These are phyloP conservation scores for Piscicola geometra DNA, from an alignment of 2,888 invertebrate genomes.

Conservation along the genomic window DNA sequence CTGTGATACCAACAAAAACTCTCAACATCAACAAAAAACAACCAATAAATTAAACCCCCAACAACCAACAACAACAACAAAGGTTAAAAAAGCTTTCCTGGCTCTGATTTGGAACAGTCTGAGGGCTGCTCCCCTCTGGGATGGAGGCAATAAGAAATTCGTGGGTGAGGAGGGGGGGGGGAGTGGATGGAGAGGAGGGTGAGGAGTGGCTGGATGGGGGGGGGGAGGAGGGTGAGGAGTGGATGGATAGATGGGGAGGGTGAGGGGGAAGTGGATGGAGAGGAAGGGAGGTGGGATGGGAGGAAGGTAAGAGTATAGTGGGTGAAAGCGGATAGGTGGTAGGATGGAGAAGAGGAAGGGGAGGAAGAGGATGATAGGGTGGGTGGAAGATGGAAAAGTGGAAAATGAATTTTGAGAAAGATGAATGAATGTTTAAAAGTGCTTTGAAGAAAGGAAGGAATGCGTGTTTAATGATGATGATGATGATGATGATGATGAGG, in stretches of 20 bases:
- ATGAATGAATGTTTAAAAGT: too few species aligned
- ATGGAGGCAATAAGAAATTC: constrained; percentile 81
- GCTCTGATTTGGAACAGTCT: constrained; percentile 98
- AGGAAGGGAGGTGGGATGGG: neutral
- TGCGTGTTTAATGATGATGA: too few species aligned
- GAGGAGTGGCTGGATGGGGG: neutral
- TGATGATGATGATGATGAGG: too few species aligned
- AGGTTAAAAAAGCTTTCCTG: constrained; percentile 78
- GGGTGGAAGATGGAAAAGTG: too few species aligned
- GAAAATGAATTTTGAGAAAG: too few species aligned
- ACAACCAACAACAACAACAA: too few species aligned
- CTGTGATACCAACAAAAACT: neutral
- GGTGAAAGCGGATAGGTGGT: too few species aligned
- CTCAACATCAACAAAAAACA: neutral
- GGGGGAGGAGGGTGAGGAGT: neutral
- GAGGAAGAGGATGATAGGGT: too few species aligned
- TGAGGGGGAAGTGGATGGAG: constrained; percentile 47
- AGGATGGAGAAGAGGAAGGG: too few species aligned
- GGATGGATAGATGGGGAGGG: too few species aligned
- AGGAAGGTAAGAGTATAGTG: too few species aligned
- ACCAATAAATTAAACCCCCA: neutral
- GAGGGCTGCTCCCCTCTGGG: constrained; percentile 95
- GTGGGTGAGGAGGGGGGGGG: constrained; percentile 63
- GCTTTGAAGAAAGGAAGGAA: too few species aligned
- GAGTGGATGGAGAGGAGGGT: neutral